Percentiles rank a stretch among this genome's conserved stretches.
phyloP scores from a whole-genome alignment of 2,797 vertebrate genomes.

The Tolypeutes matacus region DNA sequence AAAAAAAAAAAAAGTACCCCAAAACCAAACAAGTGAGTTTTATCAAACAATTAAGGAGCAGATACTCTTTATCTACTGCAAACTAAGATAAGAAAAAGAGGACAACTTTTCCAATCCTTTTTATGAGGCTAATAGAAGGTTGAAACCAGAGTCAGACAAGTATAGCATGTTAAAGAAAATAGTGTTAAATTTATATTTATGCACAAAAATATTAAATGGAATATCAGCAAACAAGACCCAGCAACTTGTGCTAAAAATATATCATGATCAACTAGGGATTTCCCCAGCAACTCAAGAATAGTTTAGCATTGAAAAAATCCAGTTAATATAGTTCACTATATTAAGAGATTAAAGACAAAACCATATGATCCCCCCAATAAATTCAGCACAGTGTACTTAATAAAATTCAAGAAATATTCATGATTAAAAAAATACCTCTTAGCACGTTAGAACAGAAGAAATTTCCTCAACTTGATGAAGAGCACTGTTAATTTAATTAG shows the following conservation, averaged over 20 bases:
- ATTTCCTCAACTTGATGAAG: not conserved
- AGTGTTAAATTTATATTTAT: not conserved
- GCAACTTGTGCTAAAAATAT: not conserved
- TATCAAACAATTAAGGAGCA: not conserved
- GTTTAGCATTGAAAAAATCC: too few relatives aligned
- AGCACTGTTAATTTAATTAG: not conserved
- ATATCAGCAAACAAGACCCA: not conserved
- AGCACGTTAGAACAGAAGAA: not conserved
- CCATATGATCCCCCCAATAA: not conserved
- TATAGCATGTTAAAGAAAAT: not conserved
- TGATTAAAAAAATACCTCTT: not conserved
- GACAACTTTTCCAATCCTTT: not conserved
- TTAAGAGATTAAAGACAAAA: not conserved
- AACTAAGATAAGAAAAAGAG: not conserved
- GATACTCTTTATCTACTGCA: not conserved
- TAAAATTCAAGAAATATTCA: conserved; percentile 13
- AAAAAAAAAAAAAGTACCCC: conserved; percentile 6
- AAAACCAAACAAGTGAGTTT: not conserved
- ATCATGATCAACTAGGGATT: not conserved
- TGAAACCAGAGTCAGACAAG: not conserved
- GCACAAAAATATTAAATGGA: not conserved
- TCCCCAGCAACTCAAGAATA: not conserved
- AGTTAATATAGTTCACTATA: too few relatives aligned
- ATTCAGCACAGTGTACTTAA: not conserved
- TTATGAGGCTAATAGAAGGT: not conserved